Percentiles rank a stretch among this genome's conserved stretches.
These are phyloP conservation scores for Callorhinus ursinus DNA, from an alignment of 2,113 vertebrate species.

Conservation along the genomic window DNA sequence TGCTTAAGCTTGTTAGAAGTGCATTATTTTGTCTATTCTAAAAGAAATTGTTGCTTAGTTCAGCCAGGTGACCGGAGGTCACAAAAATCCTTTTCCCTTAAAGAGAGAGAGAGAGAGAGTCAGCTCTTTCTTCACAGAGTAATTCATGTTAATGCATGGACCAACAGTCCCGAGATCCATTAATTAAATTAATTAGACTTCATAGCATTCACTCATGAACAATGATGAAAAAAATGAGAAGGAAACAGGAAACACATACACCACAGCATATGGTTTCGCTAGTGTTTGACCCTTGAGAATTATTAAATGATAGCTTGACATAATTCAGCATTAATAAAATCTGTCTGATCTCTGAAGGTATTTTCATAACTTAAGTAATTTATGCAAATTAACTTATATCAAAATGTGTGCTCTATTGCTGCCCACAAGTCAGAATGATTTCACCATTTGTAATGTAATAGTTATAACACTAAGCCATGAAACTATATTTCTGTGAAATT, in stretches of 20 bases:
- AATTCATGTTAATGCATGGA: constrained; percentile 68
- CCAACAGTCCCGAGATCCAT: constrained; percentile 57
- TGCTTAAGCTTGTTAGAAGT: not conserved
- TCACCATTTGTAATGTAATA: constrained; percentile 19
- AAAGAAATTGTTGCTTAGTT: constrained; percentile 52
- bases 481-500: constrained; percentile 36
- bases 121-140: constrained; percentile 27
- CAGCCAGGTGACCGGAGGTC: constrained; percentile 30
- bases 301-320: constrained; percentile 71
- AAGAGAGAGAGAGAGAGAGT: not conserved
- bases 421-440: not conserved
- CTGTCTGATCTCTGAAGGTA: constrained; percentile 11
- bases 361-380: constrained; percentile 51
- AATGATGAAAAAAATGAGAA: constrained; percentile 65
- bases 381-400: constrained; percentile 11
- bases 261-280: constrained; percentile 63
- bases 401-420: constrained; percentile 14
- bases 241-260: constrained; percentile 38
- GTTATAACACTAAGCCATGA: not conserved
- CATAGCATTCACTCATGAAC: constrained; percentile 71
- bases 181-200: constrained; percentile 84
- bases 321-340: constrained; percentile 77
- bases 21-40: constrained; percentile 6
- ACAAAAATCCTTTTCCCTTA: constrained; percentile 53
- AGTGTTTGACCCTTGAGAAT: constrained; percentile 64